A percentile compares a stretch with the other conserved stretches of the same genome.
phyloP scores from a whole-genome alignment of 2,797 vertebrate species.

The Acanthurus lineatus region DNA sequence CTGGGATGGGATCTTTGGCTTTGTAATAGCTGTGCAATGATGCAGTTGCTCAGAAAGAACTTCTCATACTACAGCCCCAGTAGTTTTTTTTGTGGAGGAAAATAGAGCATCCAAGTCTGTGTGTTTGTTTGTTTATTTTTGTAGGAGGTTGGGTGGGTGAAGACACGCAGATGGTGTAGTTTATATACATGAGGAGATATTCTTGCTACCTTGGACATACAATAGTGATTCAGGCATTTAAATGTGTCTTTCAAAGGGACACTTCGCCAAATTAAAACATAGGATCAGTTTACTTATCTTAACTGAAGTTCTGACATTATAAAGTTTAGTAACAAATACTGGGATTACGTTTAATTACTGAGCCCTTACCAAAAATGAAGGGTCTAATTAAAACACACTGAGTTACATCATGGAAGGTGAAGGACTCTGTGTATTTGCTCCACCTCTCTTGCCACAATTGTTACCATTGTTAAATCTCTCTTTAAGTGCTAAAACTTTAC shows the following conservation, averaged over 20 bases:
- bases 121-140: background rate
- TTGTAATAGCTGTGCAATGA: slow-evolving; percentile 84
- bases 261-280: too few species aligned
- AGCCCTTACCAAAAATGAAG: too few species aligned
- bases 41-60: slow-evolving; percentile 79
- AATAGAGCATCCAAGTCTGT: slow-evolving; percentile 42
- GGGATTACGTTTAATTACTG: too few species aligned
- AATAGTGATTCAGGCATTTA: too few species aligned
- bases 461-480: background rate
- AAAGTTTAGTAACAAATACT: too few species aligned
- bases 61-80: slow-evolving; percentile 10
- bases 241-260: too few species aligned
- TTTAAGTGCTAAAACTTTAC: background rate
- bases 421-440: background rate
- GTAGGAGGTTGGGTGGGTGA: too few species aligned
- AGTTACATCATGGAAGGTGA: background rate
- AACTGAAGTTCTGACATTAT: too few species aligned
- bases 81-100: slow-evolving; percentile 18
- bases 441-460: background rate
- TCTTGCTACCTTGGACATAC: too few species aligned
- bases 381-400: background rate
- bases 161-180: too few species aligned
- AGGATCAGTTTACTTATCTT: too few species aligned
- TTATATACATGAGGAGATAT: too few species aligned
- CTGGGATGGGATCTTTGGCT: slow-evolving; percentile 70